Conservation (phyloP, 2,797 vertebrate genomes). For the Microtus obscurus region DNA sequence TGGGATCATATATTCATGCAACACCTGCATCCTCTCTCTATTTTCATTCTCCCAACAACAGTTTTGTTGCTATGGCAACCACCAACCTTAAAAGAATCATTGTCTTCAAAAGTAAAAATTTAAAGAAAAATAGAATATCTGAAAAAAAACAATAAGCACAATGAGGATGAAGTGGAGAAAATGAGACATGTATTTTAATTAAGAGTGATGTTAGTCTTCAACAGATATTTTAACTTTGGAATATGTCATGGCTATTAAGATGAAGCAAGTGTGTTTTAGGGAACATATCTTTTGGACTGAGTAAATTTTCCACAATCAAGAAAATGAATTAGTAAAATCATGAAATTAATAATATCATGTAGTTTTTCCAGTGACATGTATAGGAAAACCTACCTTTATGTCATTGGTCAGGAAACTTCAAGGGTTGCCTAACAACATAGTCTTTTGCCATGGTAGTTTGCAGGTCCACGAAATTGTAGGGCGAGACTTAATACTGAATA, state of each 20-base stretch:
- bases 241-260: background rate
- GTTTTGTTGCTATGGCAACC: background rate
- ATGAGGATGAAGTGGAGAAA: fast-evolving
- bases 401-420: background rate
- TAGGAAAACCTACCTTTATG: background rate
- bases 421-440: background rate
- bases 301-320: background rate
- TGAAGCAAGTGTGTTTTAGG: background rate
- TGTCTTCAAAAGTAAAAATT: background rate
- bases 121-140: background rate
- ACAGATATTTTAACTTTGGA: background rate
- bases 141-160: background rate
- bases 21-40: fast-evolving
- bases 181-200: background rate
- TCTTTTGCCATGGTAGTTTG: background rate
- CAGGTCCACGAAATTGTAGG: no score
- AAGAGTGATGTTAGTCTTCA: background rate
- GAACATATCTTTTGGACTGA: background rate
- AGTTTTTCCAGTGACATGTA: background rate
- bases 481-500: background rate
- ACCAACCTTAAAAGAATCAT: background rate
- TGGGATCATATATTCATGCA: background rate
- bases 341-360: background rate
- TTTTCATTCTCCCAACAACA: background rate
- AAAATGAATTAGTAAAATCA: background rate